Conservation (phyloP, 1,140 invertebrate genomes). For the Drosophila obscura region DNA sequence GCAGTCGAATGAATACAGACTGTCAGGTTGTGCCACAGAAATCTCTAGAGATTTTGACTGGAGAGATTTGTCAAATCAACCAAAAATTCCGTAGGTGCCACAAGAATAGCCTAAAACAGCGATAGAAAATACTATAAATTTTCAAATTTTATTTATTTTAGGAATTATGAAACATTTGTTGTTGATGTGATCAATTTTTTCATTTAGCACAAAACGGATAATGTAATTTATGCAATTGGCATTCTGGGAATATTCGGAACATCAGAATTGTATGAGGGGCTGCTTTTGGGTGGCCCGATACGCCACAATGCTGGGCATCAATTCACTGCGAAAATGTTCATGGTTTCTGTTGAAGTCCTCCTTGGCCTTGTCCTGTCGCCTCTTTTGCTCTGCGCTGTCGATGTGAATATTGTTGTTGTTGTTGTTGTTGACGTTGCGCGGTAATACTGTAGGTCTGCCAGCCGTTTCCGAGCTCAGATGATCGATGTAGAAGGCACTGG, state of each 20-base stretch:
- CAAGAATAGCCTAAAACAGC: too few relatives aligned
- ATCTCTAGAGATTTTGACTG: too few relatives aligned
- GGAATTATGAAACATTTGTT: conserved; percentile 28
- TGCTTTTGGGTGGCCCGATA: conserved; percentile 51
- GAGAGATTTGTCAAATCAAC: too few relatives aligned
- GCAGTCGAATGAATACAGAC: too few relatives aligned
- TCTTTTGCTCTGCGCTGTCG: conserved; percentile 26
- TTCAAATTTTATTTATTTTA: conserved; percentile 8
- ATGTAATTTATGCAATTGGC: conserved; percentile 36
- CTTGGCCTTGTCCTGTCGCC: conserved; percentile 11
- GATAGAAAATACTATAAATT: too few relatives aligned
- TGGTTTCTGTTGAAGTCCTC: conserved; percentile 59
- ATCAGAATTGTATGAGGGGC: conserved; percentile 73
- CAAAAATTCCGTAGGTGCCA: too few relatives aligned
- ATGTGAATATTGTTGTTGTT: conserved; percentile 8
- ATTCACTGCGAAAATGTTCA: conserved; percentile 54
- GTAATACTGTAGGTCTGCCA: conserved; percentile 49
- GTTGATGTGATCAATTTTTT: conserved; percentile 3
- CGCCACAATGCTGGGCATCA: conserved; percentile 65
- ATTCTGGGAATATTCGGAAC: not conserved
- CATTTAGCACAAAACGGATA: conserved; percentile 53
- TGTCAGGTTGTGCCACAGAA: too few relatives aligned
- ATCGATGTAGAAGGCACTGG: conserved; percentile 46
- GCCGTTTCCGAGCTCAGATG: conserved; percentile 1
- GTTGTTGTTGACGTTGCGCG: conserved; percentile 24